Conservation (phyloP, 2,888 invertebrate genomes). For the Fragum sueziense region DNA sequence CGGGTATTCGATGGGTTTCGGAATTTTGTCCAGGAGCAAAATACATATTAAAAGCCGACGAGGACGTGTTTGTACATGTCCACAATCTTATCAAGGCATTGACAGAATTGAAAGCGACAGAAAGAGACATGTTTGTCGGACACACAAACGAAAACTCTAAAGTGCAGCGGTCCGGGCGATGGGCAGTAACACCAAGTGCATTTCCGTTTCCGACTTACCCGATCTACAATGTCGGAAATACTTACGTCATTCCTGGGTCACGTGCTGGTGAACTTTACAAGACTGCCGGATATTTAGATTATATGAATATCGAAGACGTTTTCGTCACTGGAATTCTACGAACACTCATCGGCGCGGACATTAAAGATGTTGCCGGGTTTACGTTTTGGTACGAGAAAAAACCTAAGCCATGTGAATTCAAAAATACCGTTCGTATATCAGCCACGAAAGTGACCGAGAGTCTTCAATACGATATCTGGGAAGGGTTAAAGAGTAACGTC, state of each 20-base stretch:
- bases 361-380: conserved; percentile 62
- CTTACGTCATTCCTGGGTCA: conserved; percentile 65
- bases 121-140: conserved; percentile 59
- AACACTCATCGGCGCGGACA: conserved; percentile 52
- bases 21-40: conserved; percentile 55
- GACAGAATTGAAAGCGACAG: conserved; percentile 25
- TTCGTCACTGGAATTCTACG: conserved; percentile 72
- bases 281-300: conserved; percentile 61
- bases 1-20: conserved; percentile 62
- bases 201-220: conserved; percentile 67
- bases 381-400: conserved; percentile 67
- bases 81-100: conserved; percentile 49
- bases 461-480: conserved; percentile 59
- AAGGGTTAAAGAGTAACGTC: conserved; percentile 43
- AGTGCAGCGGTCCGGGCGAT: conserved; percentile 65
- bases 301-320: conserved; percentile 74
- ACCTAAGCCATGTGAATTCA: conserved; percentile 67
- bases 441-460: conserved; percentile 56
- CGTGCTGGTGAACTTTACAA: conserved; percentile 58
- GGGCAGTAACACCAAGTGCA: conserved; percentile 58
- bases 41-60: conserved; percentile 65
- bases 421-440: conserved; percentile 56
- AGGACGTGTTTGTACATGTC: conserved; percentile 64
- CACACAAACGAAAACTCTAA: conserved; percentile 51
- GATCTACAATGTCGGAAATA: conserved; percentile 69